A percentile compares a stretch with the other conserved stretches of the same genome.
Evolutionary conservation across 23 tunicate species (phyloP).

Genomic region (Trididemnum clinides): DNA sequence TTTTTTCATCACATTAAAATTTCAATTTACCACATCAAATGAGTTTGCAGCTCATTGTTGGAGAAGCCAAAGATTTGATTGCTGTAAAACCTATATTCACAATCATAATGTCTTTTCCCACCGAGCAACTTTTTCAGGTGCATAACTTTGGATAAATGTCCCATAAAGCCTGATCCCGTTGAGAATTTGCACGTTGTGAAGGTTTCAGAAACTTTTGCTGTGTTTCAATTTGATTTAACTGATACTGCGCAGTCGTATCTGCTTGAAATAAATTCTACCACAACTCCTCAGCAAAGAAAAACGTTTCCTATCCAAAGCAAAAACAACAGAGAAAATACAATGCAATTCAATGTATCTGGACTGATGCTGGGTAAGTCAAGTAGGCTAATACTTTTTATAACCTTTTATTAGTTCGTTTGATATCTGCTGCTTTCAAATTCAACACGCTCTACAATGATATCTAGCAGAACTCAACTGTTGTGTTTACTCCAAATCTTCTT

Average conservation of each 20-base stretch:
- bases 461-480: too few relatives aligned
- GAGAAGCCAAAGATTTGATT: not conserved
- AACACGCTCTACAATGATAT: too few relatives aligned
- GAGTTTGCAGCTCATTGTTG: not conserved
- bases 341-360: too few relatives aligned
- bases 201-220: not conserved
- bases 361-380: too few relatives aligned
- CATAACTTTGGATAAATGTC: conserved; percentile 9
- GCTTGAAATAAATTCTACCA: not conserved
- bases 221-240: not conserved
- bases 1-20: too few relatives aligned
- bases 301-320: too few relatives aligned
- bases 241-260: not conserved
- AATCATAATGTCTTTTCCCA: not conserved
- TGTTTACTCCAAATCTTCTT: too few relatives aligned
- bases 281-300: not conserved
- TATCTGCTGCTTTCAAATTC: too few relatives aligned
- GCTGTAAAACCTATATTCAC: not conserved
- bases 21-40: not conserved
- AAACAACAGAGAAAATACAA: too few relatives aligned
- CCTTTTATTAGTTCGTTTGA: too few relatives aligned
- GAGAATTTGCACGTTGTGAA: not conserved
- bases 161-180: not conserved
- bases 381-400: too few relatives aligned
- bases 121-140: conserved; percentile 1